These are phyloP conservation scores for Thalassarche chlororhynchos DNA, from an alignment of 2,113 vertebrate species.

Conservation along the genomic window DNA sequence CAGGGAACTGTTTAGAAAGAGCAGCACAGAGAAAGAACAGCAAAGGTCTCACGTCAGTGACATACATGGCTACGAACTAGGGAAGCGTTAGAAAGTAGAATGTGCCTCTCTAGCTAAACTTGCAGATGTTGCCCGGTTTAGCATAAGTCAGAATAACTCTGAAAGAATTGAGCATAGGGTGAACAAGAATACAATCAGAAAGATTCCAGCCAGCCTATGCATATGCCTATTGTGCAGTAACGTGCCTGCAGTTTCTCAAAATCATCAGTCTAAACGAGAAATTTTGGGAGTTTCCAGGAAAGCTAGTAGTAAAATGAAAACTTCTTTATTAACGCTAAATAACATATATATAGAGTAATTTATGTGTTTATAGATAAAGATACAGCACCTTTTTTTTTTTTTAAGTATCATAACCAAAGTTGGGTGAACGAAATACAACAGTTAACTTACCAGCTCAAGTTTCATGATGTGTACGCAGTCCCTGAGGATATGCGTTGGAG, in stretches of 20 bases:
- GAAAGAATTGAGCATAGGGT: background rate
- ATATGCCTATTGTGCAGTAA: background rate
- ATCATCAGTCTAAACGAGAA: background rate
- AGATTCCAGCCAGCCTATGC: background rate
- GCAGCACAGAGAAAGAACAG: background rate
- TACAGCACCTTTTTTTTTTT: background rate
- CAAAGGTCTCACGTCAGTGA: background rate
- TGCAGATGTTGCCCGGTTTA: background rate
- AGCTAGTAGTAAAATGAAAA: background rate
- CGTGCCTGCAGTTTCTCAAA: background rate
- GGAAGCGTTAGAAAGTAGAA: background rate
- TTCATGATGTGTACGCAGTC: slow-evolving; percentile 99
- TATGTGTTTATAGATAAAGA: background rate
- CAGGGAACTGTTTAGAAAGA: slow-evolving; percentile 86
- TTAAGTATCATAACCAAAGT: background rate
- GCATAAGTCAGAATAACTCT: background rate
- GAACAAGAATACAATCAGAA: background rate
- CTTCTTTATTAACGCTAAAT: background rate
- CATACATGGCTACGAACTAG: background rate
- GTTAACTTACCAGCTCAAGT: slow-evolving; percentile 90
- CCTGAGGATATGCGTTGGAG: slow-evolving; percentile 94
- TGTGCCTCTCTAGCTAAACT: background rate
- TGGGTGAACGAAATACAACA: background rate
- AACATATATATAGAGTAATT: background rate
- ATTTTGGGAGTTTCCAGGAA: background rate